Percentiles rank a stretch among this genome's conserved stretches.
These are phyloP conservation scores for Lutjanus argentimaculatus DNA, from an alignment of 2,797 vertebrate genomes.

Conservation along the genomic window DNA sequence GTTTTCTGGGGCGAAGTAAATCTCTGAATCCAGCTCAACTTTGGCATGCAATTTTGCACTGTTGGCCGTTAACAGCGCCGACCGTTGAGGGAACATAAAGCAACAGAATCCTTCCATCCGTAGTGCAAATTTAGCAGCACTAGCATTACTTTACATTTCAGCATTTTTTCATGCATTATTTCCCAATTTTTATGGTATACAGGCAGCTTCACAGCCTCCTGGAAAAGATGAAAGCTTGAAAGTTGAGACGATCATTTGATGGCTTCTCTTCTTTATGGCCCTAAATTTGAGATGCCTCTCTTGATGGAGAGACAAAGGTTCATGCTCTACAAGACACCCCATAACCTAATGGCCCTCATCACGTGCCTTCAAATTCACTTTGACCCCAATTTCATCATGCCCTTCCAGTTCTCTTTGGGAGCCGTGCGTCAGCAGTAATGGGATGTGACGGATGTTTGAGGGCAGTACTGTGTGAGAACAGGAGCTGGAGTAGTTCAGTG, in stretches of 20 bases:
- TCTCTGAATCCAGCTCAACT: not conserved
- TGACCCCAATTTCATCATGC: slow-evolving; percentile 82
- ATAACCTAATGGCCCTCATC: slow-evolving; percentile 73
- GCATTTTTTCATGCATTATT: slow-evolving; percentile 17
- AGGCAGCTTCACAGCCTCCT: slow-evolving; percentile 10
- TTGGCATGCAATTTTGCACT: not conserved
- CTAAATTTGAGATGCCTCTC: slow-evolving; percentile 62
- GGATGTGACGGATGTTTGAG: slow-evolving; percentile 83
- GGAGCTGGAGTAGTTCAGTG: slow-evolving; percentile 70
- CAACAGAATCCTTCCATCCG: not conserved
- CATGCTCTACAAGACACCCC: slow-evolving; percentile 67
- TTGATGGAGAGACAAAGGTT: slow-evolving; percentile 68
- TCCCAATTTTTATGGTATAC: not conserved
- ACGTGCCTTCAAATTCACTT: slow-evolving; percentile 74
- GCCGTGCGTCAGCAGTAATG: slow-evolving; percentile 81
- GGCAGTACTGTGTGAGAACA: slow-evolving; percentile 72
- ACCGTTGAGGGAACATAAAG: not conserved
- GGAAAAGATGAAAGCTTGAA: slow-evolving; percentile 33
- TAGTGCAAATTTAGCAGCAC: not conserved
- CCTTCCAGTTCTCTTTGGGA: slow-evolving; percentile 74
- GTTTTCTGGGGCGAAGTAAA: not conserved
- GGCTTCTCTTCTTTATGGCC: slow-evolving; percentile 42
- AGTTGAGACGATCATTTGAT: slow-evolving; percentile 27
- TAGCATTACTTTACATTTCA: slow-evolving; percentile 7
- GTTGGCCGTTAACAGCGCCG: not conserved